Evolutionary conservation across 2,113 vertebrate species (phyloP), one percentile per base, ranked within the genome.

Genomic region (Catagonus wagneri): DNA sequence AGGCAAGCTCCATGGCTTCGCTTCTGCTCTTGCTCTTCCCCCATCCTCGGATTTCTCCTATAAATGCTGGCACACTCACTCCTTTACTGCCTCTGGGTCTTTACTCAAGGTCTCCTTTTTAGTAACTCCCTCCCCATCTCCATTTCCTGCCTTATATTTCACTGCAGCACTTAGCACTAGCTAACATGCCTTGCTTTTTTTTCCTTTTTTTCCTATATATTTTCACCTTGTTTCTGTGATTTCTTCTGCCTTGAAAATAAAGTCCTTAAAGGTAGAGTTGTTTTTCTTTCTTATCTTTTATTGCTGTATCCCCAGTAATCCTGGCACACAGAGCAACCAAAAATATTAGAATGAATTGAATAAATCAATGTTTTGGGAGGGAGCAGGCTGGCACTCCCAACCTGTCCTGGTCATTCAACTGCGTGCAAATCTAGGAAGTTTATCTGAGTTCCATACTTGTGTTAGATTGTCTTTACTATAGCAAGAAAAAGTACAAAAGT

Each of bases 231-330:
- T n/a, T 84, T 69, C 39, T 87, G 20, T 61, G 15, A 89, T 32
- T 74, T 76, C 56, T 84, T 76, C 56, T 69, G 34, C 17, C 66
- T 71, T 71, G 74, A 85, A 95, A 83, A n/a, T 56, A 61, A 96
- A 69, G 3, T 63, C 27, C 22, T 6, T 75, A 36, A 50, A 15
- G 29, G 56, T 54, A 71, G 61, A 60, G 44, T 6, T 27, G 29
- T 79, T 72, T 63, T 29, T 22, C 11, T 12, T 63, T 95, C 54
- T 10, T n/a, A 10, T 29, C 3, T 83, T 94, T 68, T 60, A 20
- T 63, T 94, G 75, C 56, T 60, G 2, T 29, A 29, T 72, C 22
- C 13, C 6, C 39, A 20, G 60, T 20, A 76, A 93, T 90, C 63
- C 25, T 78, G 34, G n/a, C 61, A 93, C 6, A 79, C 2, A 79